Percentiles rank a stretch among this genome's conserved stretches.
These are phyloP conservation scores for Galeopterus variegatus DNA, from an alignment of 2,113 vertebrate species.

Conservation along the genomic window DNA sequence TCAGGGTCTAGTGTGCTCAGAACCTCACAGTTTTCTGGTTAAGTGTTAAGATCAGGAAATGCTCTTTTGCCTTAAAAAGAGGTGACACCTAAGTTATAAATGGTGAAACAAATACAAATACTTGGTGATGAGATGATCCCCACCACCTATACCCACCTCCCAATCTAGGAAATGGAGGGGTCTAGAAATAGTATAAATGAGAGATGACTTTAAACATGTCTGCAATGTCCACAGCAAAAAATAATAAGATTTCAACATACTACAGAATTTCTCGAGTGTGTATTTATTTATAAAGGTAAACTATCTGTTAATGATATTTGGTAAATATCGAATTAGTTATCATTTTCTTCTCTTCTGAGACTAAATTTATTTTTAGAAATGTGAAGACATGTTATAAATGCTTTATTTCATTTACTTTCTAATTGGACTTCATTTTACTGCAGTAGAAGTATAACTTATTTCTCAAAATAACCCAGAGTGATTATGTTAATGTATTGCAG, in stretches of 20 bases:
- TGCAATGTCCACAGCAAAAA: background rate
- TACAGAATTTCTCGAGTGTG: background rate
- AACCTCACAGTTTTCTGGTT: background rate
- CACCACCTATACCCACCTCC: background rate
- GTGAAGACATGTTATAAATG: background rate
- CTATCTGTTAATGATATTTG: background rate
- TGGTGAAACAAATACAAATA: background rate
- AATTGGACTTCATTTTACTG: slow-evolving; percentile 28
- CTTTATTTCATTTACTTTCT: slow-evolving; percentile 14
- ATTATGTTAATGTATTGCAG: background rate
- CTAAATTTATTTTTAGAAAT: slow-evolving; percentile 27
- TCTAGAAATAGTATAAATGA: background rate
- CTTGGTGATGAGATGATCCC: background rate
- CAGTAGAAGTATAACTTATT: background rate
- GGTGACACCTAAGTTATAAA: background rate
- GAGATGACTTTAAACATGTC: background rate
- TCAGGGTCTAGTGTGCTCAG: background rate
- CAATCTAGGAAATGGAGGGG: background rate
- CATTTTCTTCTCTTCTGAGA: background rate
- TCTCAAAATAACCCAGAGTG: slow-evolving; percentile 4
- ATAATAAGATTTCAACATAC: background rate
- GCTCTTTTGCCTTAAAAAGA: background rate
- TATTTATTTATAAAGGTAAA: background rate
- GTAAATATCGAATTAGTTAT: slow-evolving; percentile 5
- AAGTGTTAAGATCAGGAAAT: background rate